Evolutionary conservation across 2,888 invertebrate species (phyloP).

Genomic region (Lasioglossum leucozonium): DNA sequence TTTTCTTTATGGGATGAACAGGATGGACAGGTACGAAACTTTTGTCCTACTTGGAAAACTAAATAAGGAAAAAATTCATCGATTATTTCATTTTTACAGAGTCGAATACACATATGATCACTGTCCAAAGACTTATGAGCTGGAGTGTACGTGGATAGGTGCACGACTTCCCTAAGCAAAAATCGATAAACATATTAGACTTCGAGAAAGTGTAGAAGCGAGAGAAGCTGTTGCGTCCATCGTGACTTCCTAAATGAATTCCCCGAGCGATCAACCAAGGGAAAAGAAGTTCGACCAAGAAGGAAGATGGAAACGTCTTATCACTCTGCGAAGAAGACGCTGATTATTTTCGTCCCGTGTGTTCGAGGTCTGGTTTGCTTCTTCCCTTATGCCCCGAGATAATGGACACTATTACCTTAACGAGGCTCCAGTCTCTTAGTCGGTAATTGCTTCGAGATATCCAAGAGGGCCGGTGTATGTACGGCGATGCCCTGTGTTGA

Average conservation of each 20-base stretch:
- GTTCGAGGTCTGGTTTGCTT: conserved; percentile 80
- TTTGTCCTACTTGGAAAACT: too few species aligned
- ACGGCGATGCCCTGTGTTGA: conserved; percentile 74
- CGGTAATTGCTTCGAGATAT: conserved; percentile 83
- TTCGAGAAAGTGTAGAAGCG: not conserved
- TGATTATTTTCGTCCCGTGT: conserved; percentile 75
- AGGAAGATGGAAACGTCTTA: conserved; percentile 43
- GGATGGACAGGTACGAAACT: too few species aligned
- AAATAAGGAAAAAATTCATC: too few species aligned
- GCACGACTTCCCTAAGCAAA: not conserved
- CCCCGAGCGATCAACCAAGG: conserved; percentile 10
- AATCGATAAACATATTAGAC: not conserved
- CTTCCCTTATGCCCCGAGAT: conserved; percentile 81
- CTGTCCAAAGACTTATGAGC: too few species aligned
- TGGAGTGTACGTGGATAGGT: too few species aligned
- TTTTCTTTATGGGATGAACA: too few species aligned
- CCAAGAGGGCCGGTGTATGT: conserved; percentile 70
- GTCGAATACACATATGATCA: too few species aligned
- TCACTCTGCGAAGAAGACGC: conserved; percentile 62
- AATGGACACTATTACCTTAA: conserved; percentile 84
- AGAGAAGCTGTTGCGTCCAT: not conserved
- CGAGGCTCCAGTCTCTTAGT: conserved; percentile 82
- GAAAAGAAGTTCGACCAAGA: not conserved
- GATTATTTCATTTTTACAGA: too few species aligned
- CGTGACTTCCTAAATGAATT: not conserved